These are phyloP conservation scores for Reticulitermes lucifugus DNA, from an alignment of 2,888 invertebrate species.

Conservation along the genomic window DNA sequence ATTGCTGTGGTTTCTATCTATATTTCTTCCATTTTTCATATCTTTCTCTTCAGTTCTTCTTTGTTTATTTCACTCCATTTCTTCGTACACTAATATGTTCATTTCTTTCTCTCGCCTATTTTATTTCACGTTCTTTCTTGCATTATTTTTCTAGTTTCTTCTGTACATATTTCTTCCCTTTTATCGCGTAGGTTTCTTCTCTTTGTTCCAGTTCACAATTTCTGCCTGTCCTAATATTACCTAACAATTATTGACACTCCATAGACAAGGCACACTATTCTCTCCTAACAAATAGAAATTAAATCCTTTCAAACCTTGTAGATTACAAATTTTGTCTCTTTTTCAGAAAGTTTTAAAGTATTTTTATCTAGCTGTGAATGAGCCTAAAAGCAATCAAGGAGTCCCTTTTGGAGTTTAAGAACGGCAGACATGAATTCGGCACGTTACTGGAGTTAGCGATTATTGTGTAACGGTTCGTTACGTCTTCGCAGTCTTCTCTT, in stretches of 20 bases:
- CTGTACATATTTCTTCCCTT: background rate
- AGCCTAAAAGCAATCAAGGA: background rate
- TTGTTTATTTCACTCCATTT: too few relatives aligned
- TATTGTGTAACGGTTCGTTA: too few relatives aligned
- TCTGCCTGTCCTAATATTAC: background rate
- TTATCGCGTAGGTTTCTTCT: background rate
- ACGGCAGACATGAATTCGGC: too few relatives aligned
- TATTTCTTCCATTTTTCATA: too few relatives aligned
- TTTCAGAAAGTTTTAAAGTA: background rate
- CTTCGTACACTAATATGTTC: background rate
- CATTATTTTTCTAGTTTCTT: background rate
- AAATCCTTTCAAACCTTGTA: too few relatives aligned
- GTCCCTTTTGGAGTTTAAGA: background rate
- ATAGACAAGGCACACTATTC: background rate
- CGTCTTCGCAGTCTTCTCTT: too few relatives aligned
- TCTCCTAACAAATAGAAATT: background rate
- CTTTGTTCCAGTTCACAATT: background rate
- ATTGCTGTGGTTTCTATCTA: too few relatives aligned
- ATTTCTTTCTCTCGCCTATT: background rate
- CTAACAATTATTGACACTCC: background rate
- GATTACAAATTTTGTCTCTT: background rate
- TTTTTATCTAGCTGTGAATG: background rate
- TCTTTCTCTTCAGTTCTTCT: too few relatives aligned
- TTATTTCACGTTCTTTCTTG: too few relatives aligned
- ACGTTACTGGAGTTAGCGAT: too few relatives aligned